Evolutionary conservation across 2,113 vertebrate genomes (phyloP), one percentile per base, ranked within the genome.

Genomic region (Stictonetta naevosa): DNA sequence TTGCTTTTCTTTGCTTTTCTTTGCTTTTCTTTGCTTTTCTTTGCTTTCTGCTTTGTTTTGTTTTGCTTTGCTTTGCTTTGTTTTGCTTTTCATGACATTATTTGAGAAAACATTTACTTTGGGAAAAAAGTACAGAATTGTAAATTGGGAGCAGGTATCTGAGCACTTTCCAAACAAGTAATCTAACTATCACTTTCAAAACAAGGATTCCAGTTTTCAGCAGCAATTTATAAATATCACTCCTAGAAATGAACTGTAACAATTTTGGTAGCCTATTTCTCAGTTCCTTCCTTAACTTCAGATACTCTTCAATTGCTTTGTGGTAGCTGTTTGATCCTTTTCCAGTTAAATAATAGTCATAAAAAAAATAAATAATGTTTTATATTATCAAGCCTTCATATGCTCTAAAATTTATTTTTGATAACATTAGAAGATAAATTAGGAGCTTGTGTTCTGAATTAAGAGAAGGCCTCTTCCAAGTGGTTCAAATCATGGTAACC

Each of bases 401-500:
- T 38, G 11, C 28, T 50, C 34, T 8, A 36, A 38, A 40, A 10
- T 63, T 63, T 18, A 48, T 28, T 17, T 63, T 38, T 67, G 11
- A 63, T 33, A 67, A 0, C 2, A 71, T 67, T 42, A 55, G 7
- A 73, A 58, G 2, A 22, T 4, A 81, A 79, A 71, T n/a, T 69
- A 33, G 7, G 38, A 72, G 4, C 9, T 10, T 36, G 4, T 2
- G 25, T 63, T 84, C 33, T 71, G 21, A 44, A 60, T 38, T 28
- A 28, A 69, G 62, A 56, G 23, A 31, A 1, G 1, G 40, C 7
- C 1, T 5, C 4, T 4, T 1, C 5, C 2, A 3, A 21, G 36
- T 40, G 26, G 6, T 90, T 92, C 8, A 74, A 62, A 76, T 59
- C 26, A 22, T 10, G 3, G 1, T 10, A 86, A 50, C 4, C 15